Evolutionary conservation across 2,888 invertebrate species (phyloP), one percentile per base, ranked within the genome.

Genomic region (Blera fallax): DNA sequence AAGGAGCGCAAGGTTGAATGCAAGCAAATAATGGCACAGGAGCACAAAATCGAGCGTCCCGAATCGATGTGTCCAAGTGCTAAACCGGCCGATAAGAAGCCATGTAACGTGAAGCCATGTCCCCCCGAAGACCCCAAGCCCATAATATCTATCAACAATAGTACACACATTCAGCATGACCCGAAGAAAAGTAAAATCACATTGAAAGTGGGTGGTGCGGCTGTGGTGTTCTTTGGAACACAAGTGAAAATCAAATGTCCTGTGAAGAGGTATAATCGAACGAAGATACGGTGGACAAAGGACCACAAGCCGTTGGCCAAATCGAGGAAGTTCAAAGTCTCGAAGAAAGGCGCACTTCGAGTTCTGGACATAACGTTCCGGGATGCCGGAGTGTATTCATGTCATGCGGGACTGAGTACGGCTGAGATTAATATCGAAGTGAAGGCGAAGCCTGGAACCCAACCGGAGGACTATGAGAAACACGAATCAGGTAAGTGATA

Each of bases 201-300:
- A 0, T 93, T 98, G 0, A 97, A 97, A 92, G 96, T 98, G 0
- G 98, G 98, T 0, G 98, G 98, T 0, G 95, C 95, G 0, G 98
- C 98, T 0, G 96, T 96, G 0, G 95, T 98, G 58, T 98, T 97
- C 93, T 95, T 96, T 89, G 98, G 98, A 7, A 97, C 98, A 0
- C 96, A 96, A 89, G 95, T 98, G 79, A 98, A 98, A 93, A 97
- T 98, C 88, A 97, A 98, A 90, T 98, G 98, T 90, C 98, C 98
- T 0, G 97, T 97, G 21, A 97, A 97, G 90, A 95, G 92, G 1
- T 95, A 94, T 91, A 95, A 96, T 90, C 93, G 97, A 85, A 96
- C 97, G 0, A 96, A 96, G 91, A 97, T 98, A 87, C 94, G 95
- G 89, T 98, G 98, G 98, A 95, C 95, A 70, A 98, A 98, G 90